Base-by-base conservation (phyloP, 2,888 invertebrate species). In the Aspidiotus rigidus region DNA sequence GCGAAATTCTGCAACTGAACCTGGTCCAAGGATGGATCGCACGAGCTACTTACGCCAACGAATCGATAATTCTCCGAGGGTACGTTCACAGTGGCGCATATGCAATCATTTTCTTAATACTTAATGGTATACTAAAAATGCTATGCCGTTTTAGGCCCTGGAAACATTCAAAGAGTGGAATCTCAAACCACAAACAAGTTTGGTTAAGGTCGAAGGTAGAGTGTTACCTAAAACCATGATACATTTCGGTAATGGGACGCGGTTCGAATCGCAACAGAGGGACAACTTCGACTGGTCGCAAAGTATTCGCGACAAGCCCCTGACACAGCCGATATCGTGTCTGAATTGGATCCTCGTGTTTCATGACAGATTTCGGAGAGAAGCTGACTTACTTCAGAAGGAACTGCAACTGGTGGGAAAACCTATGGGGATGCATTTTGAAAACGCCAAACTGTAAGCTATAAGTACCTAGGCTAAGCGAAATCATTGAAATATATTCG, bases 211-310 rank as follows among this genome's bases (percentile, higher is more conserved):
- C 10, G 80, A 83, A 6, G 92, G 84, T 0, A 82, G 93, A 5
- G 78, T 85, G 10, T 75, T 93, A n/a, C 82, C 83, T 0, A 71
- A 78, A 0, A 90, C 93, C 75, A 78, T 74, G 0, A 87, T 93
- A 7, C 8, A 81, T 0, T 85, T 81, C 0, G 49, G n/a, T 0
- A 16, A 57, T 55, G 56, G 42, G 41, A 16, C 16, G 7, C 44
- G 5, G 28, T 28, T 28, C 5, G 28, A 28, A 28, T n/a, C 2
- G 28, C 28, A 5, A 5, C 28, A 28, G n/a, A n/a, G 28, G 28
- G 28, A 28, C 28, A 1, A 1, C 5, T 90, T 88, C 0, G 90
- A 93, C 66, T 95, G 94, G 93, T 86, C 88, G 0, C 77, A 79
- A 1, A 84, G 85, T 41, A 81, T 93, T 76, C 79, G 88, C 72